phyloP scores from a whole-genome alignment of 2,797 vertebrate genomes.

The Peromyscus aztecus region DNA sequence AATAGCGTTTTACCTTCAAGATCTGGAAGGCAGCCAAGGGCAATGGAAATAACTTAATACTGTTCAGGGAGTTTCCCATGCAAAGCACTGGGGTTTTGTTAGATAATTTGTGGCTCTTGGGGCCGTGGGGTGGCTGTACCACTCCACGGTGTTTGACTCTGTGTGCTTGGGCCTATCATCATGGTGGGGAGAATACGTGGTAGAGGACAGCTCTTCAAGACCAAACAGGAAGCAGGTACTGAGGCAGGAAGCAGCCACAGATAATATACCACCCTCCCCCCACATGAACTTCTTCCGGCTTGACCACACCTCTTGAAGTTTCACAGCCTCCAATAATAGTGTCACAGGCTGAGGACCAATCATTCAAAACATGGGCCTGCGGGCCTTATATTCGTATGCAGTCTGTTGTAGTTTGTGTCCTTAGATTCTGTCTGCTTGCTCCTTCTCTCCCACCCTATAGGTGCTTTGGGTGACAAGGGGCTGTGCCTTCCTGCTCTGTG shows the following conservation, averaged over 20 bases:
- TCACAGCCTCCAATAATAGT: background rate
- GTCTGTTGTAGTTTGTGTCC: background rate
- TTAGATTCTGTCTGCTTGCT: background rate
- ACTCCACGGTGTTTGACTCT: too few species aligned
- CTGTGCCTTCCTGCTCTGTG: background rate
- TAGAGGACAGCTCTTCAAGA: background rate
- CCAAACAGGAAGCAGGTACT: background rate
- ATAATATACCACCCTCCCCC: background rate
- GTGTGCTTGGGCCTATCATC: background rate
- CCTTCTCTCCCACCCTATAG: background rate
- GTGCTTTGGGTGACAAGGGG: background rate
- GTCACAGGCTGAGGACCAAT: background rate
- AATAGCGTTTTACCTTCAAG: background rate
- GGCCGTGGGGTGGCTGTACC: too few species aligned
- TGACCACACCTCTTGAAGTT: background rate
- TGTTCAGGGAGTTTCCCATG: background rate
- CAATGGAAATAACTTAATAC: background rate
- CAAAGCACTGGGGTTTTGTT: background rate
- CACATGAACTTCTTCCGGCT: background rate
- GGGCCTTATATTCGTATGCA: background rate
- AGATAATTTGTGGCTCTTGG: background rate
- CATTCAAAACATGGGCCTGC: background rate
- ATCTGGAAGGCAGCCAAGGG: background rate
- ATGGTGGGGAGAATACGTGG: background rate
- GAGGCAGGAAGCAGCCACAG: background rate